Percentiles rank a stretch among this genome's conserved stretches.
phyloP scores from a whole-genome alignment of 2,888 invertebrate species.

The Sphinx pinastri region DNA sequence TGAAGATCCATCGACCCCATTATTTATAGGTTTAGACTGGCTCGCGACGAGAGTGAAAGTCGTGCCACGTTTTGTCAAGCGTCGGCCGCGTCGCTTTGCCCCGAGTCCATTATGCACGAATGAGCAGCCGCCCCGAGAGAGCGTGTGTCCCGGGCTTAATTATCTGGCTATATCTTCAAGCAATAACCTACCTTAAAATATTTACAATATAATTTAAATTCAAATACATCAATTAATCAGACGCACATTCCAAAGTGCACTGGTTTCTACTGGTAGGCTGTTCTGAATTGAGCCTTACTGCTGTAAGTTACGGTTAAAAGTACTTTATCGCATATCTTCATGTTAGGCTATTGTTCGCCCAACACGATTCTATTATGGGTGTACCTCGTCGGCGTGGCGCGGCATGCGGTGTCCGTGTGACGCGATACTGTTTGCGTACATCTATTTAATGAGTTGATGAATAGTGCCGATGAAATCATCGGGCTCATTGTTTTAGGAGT shows the following conservation, averaged over 20 bases:
- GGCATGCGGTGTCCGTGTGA: conserved; percentile 70
- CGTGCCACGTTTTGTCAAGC: conserved; percentile 79
- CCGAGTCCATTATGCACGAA: conserved; percentile 82
- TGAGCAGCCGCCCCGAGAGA: conserved; percentile 82
- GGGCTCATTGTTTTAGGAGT: conserved; percentile 45
- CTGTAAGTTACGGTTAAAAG: conserved; percentile 37
- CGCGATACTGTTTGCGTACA: conserved; percentile 68
- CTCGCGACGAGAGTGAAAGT: conserved; percentile 80
- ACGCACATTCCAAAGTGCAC: conserved; percentile 55
- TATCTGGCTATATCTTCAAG: conserved; percentile 49
- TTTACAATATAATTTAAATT: conserved; percentile 52
- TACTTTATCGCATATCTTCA: neutral
- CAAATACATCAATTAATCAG: conserved; percentile 39
- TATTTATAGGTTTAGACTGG: conserved; percentile 65
- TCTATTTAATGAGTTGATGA: conserved; percentile 62
- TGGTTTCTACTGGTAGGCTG: conserved; percentile 39
- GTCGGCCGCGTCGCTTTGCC: conserved; percentile 69
- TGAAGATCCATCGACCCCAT: conserved; percentile 45
- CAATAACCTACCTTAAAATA: conserved; percentile 44
- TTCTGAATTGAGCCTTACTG: conserved; percentile 41
- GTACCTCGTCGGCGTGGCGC: conserved; percentile 66
- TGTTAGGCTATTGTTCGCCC: conserved; percentile 19
- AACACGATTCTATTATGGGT: conserved; percentile 74
- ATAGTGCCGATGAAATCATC: conserved; percentile 61
- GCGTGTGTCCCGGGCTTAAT: conserved; percentile 76